Conservation (phyloP, 1,140 invertebrate genomes). For the Polypedilum vanderplanki region DNA sequence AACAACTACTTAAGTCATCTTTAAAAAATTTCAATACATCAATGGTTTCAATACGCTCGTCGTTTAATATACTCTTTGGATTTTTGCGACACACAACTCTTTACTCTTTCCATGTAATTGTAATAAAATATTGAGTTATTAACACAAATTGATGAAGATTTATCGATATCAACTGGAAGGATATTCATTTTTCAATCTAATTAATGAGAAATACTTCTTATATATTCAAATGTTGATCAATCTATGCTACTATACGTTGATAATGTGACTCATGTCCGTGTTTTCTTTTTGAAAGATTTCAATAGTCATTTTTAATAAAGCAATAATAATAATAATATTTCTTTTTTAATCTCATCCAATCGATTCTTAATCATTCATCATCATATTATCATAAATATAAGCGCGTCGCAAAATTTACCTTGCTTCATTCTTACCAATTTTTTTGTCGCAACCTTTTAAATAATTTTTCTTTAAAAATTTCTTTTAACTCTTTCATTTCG, state of each 20-base stretch:
- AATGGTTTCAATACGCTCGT: conserved; percentile 16
- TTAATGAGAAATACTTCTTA: no score
- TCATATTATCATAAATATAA: neutral
- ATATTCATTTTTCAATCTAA: neutral
- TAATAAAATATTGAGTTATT: neutral
- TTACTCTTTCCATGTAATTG: conserved; percentile 28
- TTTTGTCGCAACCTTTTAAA: neutral
- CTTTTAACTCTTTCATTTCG: neutral
- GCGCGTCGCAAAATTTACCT: conserved; percentile 16
- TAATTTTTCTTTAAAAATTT: neutral
- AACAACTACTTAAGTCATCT: neutral
- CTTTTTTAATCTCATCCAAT: neutral
- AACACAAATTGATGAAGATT: conserved; percentile 3
- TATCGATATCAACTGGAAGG: neutral
- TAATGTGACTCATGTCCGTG: no score
- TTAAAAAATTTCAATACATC: neutral
- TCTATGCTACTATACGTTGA: no score
- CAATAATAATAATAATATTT: neutral
- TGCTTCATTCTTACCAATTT: neutral
- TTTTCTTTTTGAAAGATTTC: no score
- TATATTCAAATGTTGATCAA: no score
- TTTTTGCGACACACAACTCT: conserved; percentile 20
- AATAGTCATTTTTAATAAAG: no score
- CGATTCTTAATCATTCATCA: neutral
- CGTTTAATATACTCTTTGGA: conserved; percentile 12